These are phyloP conservation scores for Artemia sinica DNA, from an alignment of 2,888 invertebrate genomes.

Conservation along the genomic window DNA sequence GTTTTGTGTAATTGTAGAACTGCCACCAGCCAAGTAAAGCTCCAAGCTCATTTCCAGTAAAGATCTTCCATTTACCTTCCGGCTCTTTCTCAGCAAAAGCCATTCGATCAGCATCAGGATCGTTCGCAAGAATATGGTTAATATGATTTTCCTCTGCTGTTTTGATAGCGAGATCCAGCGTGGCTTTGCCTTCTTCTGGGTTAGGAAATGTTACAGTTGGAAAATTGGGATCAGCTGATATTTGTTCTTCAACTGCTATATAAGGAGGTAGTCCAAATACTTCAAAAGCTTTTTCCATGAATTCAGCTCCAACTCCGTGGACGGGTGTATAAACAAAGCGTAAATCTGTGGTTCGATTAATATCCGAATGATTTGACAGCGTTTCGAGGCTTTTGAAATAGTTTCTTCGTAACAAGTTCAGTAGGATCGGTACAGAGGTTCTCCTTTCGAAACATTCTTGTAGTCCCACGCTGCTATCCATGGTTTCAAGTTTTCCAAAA, in stretches of 20 bases:
- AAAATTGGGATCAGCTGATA: slow-evolving; percentile 85
- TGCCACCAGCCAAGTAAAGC: slow-evolving; percentile 88
- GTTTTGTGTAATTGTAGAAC: slow-evolving; percentile 33
- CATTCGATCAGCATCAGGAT: slow-evolving; percentile 92
- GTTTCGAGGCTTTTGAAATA: slow-evolving; percentile 47
- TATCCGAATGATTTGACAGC: slow-evolving; percentile 39
- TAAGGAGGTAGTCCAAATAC: slow-evolving; percentile 52
- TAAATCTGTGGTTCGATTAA: slow-evolving; percentile 37
- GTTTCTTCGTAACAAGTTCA: slow-evolving; percentile 42
- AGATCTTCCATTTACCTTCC: slow-evolving; percentile 63
- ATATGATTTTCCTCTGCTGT: slow-evolving; percentile 54
- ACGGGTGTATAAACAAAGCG: slow-evolving; percentile 77
- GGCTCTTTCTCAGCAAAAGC: slow-evolving; percentile 69
- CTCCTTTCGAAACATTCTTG: slow-evolving; percentile 37
- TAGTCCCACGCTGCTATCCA: slow-evolving; percentile 59
- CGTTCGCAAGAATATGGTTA: slow-evolving; percentile 75
- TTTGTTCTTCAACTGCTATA: slow-evolving; percentile 51
- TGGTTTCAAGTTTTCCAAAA: slow-evolving; percentile 58
- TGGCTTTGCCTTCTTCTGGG: slow-evolving; percentile 82
- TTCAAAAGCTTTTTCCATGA: slow-evolving; percentile 53
- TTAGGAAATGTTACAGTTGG: slow-evolving; percentile 93
- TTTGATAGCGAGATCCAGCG: slow-evolving; percentile 52
- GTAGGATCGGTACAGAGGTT: slow-evolving; percentile 49
- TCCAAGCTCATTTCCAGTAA: slow-evolving; percentile 89
- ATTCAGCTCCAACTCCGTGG: slow-evolving; percentile 87